Evolutionary conservation across 2,113 vertebrate genomes (phyloP).

Genomic region (Seriola dumerili): DNA sequence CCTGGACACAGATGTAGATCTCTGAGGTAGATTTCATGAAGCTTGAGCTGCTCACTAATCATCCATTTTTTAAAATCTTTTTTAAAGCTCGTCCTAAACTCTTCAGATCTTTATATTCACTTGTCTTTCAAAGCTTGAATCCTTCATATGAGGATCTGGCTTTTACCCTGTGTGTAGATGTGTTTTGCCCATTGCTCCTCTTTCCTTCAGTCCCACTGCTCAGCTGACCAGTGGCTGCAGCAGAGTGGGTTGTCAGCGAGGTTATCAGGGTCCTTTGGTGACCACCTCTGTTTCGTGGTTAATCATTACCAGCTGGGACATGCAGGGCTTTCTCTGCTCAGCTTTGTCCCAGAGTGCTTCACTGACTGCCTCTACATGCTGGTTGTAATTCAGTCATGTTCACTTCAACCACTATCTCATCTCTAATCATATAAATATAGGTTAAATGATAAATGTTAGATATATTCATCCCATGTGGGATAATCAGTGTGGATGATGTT

Average conservation of each 20-base stretch:
- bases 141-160: neutral
- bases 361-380: neutral
- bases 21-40: constrained; percentile 35
- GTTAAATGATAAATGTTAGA: neutral
- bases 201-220: neutral
- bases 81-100: neutral
- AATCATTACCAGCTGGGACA: constrained; percentile 66
- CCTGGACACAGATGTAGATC: constrained; percentile 33
- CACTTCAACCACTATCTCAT: neutral
- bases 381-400: neutral
- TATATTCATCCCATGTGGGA: neutral
- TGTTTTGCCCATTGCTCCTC: constrained; percentile 32
- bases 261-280: constrained; percentile 52
- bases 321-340: constrained; percentile 33
- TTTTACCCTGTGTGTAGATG: neutral
- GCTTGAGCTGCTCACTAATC: constrained; percentile 1
- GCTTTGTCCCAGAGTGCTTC: constrained; percentile 29
- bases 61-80: neutral
- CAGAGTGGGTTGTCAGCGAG: neutral
- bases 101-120: neutral
- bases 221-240: constrained; percentile 51
- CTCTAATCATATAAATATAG: too few relatives aligned
- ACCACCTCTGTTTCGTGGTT: constrained; percentile 58
- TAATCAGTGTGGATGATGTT: neutral
- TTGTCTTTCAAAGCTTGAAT: neutral